Conservation (phyloP, 2,797 vertebrate species). For the Tarsius wallacei region DNA sequence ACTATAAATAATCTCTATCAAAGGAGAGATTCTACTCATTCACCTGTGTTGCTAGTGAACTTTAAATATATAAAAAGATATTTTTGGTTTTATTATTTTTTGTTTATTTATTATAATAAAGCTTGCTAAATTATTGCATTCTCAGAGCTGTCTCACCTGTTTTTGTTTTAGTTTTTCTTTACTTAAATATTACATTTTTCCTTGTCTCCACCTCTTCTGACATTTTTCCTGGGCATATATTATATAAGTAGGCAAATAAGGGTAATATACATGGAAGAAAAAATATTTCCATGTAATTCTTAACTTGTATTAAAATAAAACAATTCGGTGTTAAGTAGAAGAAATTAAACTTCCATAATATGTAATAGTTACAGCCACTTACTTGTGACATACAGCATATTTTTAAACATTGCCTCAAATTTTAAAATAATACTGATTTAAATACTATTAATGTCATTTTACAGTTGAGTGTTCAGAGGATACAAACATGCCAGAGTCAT, state of each 20-base stretch:
- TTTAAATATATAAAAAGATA: not conserved
- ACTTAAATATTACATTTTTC: not conserved
- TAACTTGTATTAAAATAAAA: conserved; percentile 18
- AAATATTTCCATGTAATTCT: not conserved
- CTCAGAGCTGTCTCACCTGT: not conserved
- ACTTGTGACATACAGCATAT: not conserved
- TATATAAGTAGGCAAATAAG: not conserved
- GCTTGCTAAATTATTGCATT: not conserved
- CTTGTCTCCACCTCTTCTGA: not conserved
- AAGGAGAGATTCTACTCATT: not conserved
- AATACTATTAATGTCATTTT: not conserved
- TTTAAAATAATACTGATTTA: not conserved
- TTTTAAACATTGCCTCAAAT: not conserved
- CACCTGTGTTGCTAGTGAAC: not conserved
- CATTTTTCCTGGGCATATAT: not conserved
- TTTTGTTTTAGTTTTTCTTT: too few relatives aligned
- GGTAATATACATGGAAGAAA: not conserved
- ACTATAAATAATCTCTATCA: not conserved
- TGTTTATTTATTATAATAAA: not conserved
- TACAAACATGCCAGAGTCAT: not conserved
- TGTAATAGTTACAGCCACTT: not conserved
- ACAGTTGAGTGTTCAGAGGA: not conserved
- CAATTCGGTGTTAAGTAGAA: not conserved
- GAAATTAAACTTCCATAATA: conserved; percentile 9
- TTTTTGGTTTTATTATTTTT: not conserved